Percentiles rank a stretch among this genome's conserved stretches.
These are phyloP conservation scores for Rhyacophila brunnea DNA, from an alignment of 1,140 invertebrate genomes.

Conservation along the genomic window DNA sequence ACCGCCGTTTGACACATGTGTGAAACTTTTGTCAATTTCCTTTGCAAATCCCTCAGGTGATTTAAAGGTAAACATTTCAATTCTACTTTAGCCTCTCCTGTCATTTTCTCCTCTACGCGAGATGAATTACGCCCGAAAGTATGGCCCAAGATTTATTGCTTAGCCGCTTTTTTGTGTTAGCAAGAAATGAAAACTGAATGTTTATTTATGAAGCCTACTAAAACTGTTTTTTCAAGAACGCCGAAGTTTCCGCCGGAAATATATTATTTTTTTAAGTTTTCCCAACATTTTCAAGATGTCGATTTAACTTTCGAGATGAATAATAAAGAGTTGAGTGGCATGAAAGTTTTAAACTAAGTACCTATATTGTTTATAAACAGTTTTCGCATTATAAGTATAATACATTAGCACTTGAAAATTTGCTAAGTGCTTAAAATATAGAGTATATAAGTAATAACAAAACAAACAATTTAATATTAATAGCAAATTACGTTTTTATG, in stretches of 20 bases:
- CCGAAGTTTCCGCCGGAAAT: not conserved
- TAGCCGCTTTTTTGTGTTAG: too few relatives aligned
- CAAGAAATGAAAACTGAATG: not conserved
- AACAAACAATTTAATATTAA: too few relatives aligned
- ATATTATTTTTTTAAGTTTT: not conserved
- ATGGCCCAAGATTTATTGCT: not conserved
- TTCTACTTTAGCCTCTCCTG: slow-evolving; percentile 5
- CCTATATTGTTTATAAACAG: too few relatives aligned
- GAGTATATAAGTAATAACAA: too few relatives aligned
- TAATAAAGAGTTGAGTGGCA: not conserved
- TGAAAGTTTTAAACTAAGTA: not conserved
- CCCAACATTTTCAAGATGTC: not conserved
- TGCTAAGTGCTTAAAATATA: too few relatives aligned
- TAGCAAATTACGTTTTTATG: too few relatives aligned
- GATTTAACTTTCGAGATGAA: not conserved
- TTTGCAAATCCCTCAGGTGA: not conserved
- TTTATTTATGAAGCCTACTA: slow-evolving; percentile 1
- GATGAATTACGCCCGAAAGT: not conserved
- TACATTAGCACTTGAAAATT: too few relatives aligned
- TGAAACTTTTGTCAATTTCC: slow-evolving; percentile 5
- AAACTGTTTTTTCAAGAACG: not conserved
- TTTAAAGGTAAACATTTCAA: slow-evolving; percentile 3
- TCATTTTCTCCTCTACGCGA: not conserved
- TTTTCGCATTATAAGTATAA: too few relatives aligned
- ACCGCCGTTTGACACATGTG: not conserved